phyloP scores from a whole-genome alignment of 2,797 vertebrate species.

The Tokudaia tokunoshimensis region DNA sequence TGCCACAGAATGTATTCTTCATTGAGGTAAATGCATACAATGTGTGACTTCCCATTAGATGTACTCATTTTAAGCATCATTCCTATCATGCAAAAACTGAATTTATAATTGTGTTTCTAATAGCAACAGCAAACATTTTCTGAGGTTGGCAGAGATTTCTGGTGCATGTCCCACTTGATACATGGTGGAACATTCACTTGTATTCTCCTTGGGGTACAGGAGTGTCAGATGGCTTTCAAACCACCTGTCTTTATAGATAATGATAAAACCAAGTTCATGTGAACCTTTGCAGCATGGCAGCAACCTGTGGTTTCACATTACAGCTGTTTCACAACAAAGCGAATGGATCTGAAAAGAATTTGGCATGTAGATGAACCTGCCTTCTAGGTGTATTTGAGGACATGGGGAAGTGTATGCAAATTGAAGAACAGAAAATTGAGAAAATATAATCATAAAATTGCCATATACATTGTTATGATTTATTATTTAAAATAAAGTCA shows the following conservation, averaged over 20 bases:
- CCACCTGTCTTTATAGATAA: slow-evolving; percentile 45
- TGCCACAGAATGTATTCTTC: neutral
- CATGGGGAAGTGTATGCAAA: neutral
- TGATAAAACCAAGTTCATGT: neutral
- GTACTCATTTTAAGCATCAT: slow-evolving; percentile 35
- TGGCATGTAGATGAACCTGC: neutral
- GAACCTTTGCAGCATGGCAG: neutral
- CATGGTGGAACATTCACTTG: neutral
- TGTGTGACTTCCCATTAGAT: slow-evolving; percentile 43
- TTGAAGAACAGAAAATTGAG: slow-evolving; percentile 12
- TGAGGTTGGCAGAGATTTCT: neutral
- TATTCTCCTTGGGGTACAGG: neutral
- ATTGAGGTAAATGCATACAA: neutral
- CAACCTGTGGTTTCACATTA: neutral
- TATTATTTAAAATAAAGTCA: neutral
- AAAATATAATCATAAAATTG: slow-evolving; percentile 45
- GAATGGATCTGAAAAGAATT: neutral
- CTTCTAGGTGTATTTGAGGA: slow-evolving; percentile 14
- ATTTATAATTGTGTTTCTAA: slow-evolving; percentile 70
- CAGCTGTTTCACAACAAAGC: slow-evolving; percentile 14
- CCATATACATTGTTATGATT: neutral
- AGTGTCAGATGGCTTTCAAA: slow-evolving; percentile 46
- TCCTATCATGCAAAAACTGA: slow-evolving; percentile 45
- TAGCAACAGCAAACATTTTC: slow-evolving; percentile 50
- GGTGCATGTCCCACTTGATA: neutral